These are phyloP conservation scores for Takifugu flavidus DNA, from an alignment of 2,113 vertebrate genomes.

Conservation along the genomic window DNA sequence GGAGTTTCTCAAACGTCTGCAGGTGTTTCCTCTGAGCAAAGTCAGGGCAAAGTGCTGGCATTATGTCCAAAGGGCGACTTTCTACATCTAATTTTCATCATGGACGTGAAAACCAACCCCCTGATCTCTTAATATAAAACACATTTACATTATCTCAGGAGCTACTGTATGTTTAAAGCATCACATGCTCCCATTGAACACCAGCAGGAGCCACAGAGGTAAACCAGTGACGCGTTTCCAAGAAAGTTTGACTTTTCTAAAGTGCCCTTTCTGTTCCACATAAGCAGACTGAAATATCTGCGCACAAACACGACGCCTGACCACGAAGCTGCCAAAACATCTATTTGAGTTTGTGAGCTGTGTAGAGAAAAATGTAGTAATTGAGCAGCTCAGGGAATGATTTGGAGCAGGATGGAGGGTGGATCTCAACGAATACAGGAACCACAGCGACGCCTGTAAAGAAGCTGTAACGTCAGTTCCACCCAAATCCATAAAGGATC, in stretches of 20 bases:
- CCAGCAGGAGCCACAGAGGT: constrained; percentile 3
- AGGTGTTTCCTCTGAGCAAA: constrained; percentile 68
- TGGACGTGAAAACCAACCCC: constrained; percentile 35
- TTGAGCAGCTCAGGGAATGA: constrained; percentile 45
- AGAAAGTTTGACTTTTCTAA: constrained; percentile 8
- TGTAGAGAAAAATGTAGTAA: constrained; percentile 53
- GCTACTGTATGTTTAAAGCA: constrained; percentile 40
- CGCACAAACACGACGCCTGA: constrained; percentile 20
- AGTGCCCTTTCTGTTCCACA: constrained; percentile 33
- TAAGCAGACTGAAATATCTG: constrained; percentile 47
- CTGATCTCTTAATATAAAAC: constrained; percentile 48
- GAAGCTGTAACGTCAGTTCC: constrained; percentile 1
- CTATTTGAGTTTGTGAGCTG: constrained; percentile 44
- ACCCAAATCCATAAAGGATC: constrained; percentile 10
- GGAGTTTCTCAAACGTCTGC: constrained; percentile 5
- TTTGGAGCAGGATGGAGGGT: constrained; percentile 43
- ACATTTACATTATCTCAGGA: constrained; percentile 12
- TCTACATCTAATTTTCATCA: constrained; percentile 31
- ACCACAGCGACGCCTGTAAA: constrained; percentile 17
- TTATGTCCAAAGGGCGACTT: constrained; percentile 40
- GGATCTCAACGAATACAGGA: constrained; percentile 23
- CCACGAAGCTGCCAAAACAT: constrained; percentile 35
- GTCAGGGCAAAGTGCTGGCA: constrained; percentile 36
- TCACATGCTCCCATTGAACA: constrained; percentile 10
- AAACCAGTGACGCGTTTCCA: constrained; percentile 3